Base-by-base conservation (phyloP, 2,113 vertebrate genomes). In the Tylochromis polylepis region DNA sequence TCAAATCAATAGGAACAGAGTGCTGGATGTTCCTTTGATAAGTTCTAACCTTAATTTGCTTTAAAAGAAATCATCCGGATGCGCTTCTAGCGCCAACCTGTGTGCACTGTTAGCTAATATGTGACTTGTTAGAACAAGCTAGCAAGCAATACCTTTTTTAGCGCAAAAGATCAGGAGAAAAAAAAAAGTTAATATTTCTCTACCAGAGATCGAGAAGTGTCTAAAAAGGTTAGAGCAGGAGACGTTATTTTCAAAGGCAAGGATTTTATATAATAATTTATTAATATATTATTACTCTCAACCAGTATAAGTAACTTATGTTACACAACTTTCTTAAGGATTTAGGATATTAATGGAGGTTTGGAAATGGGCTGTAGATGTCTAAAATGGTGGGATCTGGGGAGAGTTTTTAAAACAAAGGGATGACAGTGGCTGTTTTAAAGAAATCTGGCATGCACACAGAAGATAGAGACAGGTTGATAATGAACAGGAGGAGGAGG, bases 1-100 rank as follows among this genome's bases (percentile, higher is more conserved):
- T 22, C 15, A 53, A 60, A 75, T 80, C 70, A 65, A 85, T 20
- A 36, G 31, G 51, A 53, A 24, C 72, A 85, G 36, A 77, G 82
- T 8, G 89, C 89, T 29, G 15, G 55, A 91, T 92, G 91, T 93
- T 91, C 89, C 84, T 79, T 83, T 41, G 67, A 49, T 31, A 36
- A 15, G 58, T 72, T 55, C 65, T 70, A 2, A 11, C 58, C 22
- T 31, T 90, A 56, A 88, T 91, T 87, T 65, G 31, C 82, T 90
- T 90, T 75, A 27, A 88, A 41, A 36, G 75, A 11, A 29, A 38
- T 20, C 14, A 55, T 29, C 60, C 29, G 78, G 20, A 72, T 59
- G 58, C 18, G 20, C n/a, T 59, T 15, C 8, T 27, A 5, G 29
- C 59, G 62, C 46, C 24, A 62, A 79, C 55, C 70, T 81, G 85